These are phyloP conservation scores for Fistularia tabacaria DNA, from an alignment of 2,797 vertebrate species.

Conservation along the genomic window DNA sequence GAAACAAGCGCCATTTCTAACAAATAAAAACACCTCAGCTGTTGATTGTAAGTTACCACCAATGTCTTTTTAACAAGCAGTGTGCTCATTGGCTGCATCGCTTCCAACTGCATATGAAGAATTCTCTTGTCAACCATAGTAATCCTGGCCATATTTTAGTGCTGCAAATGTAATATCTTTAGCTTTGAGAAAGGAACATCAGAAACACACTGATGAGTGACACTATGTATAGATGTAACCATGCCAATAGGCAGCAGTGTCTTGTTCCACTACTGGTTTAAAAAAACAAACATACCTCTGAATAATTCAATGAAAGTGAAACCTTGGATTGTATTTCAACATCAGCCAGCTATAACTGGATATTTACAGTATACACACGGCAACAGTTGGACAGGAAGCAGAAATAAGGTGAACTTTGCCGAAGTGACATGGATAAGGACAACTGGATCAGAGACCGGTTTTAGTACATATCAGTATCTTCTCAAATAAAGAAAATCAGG, in stretches of 20 bases:
- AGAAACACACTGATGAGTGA: neutral
- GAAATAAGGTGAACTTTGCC: no score
- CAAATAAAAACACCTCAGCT: neutral
- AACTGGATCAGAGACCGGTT: no score
- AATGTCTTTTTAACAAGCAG: constrained; percentile 52
- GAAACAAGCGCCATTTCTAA: neutral
- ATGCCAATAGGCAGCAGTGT: constrained; percentile 37
- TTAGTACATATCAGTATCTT: no score
- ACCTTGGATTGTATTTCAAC: neutral
- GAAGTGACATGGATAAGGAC: no score
- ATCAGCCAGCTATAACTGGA: no score
- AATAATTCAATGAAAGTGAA: constrained; percentile 57
- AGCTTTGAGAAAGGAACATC: neutral
- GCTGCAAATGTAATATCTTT: neutral
- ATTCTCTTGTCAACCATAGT: constrained; percentile 64
- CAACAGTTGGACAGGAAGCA: no score
- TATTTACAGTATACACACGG: no score
- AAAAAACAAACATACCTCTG: constrained; percentile 43
- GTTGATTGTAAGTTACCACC: constrained; percentile 33
- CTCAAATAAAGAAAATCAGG: no score
- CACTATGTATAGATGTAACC: constrained; percentile 39
- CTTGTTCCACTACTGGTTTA: constrained; percentile 43
- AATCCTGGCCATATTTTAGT: constrained; percentile 57
- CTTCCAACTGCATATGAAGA: constrained; percentile 58
- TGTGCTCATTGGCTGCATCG: constrained; percentile 46